phyloP scores from a whole-genome alignment of 1,140 invertebrate species.

The Zophobas morio region DNA sequence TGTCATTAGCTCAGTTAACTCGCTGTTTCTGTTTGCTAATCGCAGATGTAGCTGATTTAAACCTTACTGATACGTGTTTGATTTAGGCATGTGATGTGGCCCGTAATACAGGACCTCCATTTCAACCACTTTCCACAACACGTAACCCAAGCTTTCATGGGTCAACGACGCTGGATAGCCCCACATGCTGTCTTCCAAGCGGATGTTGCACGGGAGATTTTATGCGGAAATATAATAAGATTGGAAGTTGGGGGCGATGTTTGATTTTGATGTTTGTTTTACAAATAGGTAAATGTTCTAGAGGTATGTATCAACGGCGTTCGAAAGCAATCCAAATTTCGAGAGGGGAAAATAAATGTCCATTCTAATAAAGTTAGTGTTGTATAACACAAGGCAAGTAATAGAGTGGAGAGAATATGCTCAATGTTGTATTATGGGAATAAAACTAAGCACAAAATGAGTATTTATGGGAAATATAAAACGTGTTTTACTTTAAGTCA shows the following conservation, averaged over 20 bases:
- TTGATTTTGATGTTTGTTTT: constrained; percentile 29
- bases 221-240: not conserved
- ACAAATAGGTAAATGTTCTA: constrained; percentile 34
- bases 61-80: constrained; percentile 59
- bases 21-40: constrained; percentile 66
- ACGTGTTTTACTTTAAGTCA: too few relatives aligned
- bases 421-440: too few relatives aligned
- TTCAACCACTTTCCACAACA: constrained; percentile 24
- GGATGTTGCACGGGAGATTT: constrained; percentile 11
- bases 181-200: not conserved
- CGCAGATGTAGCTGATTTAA: constrained; percentile 63
- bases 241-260: constrained; percentile 14
- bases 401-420: too few relatives aligned
- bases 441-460: too few relatives aligned
- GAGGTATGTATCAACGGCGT: constrained; percentile 3
- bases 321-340: not conserved
- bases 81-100: constrained; percentile 46
- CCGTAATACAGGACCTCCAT: constrained; percentile 39
- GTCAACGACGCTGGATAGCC: not conserved
- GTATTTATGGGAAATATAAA: too few relatives aligned
- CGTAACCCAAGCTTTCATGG: constrained; percentile 23
- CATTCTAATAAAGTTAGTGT: too few relatives aligned
- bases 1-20: constrained; percentile 66
- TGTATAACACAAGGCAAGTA: too few relatives aligned
- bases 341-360: too few relatives aligned